Evolutionary conservation across 2,888 invertebrate genomes (phyloP), one percentile per base, ranked within the genome.

Genomic region (Agrilus cyanescens): DNA sequence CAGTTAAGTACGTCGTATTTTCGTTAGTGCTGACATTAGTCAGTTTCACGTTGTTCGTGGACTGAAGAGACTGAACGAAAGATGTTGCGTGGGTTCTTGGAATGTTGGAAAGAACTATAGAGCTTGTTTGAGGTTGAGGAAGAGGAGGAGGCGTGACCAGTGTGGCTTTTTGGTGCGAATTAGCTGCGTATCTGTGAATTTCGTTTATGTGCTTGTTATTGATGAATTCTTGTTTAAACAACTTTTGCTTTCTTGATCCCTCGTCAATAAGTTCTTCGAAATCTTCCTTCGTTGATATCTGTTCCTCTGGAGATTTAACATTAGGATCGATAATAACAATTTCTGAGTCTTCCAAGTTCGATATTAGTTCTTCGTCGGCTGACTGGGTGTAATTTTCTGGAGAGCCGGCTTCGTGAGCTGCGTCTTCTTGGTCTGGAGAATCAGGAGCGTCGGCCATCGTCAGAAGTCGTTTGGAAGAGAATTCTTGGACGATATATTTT

Each of bases 231-330:
- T 57, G 56, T 46, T 65, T 65, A 25, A 61, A 48, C 8, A 62
- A 51, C 45, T 63, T 61, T 32, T 77, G 76, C 47, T 75, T 74
- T 1, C 73, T 69, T 46, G 74, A 73, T 1, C 75, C 76, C 50
- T 76, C 73, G 50, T 79, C 78, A 32, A 79, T 80, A 14, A 79
- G 60, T 48, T 78, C 76, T 53, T 79, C 78, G 52, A 78, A 79
- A 57, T 80, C 79, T 60, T 78, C 78, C 50, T 76, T 75, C 0
- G 79, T 78, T 0, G 76, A 73, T 45, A 79, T 74, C 49, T 75
- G 73, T 52, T 78, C 77, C 51, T 79, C 78, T 0, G 78, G 76
- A 1, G 78, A 75, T 51, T 75, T 76, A 0, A 70, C 68, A 13
- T 67, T 69, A 1, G 75, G 71, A 56, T 78, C 77, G 1, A 79